Percentiles rank a stretch among this genome's conserved stretches.
Evolutionary conservation across 2,113 vertebrate genomes (phyloP).

Genomic region (Dipodomys merriami): DNA sequence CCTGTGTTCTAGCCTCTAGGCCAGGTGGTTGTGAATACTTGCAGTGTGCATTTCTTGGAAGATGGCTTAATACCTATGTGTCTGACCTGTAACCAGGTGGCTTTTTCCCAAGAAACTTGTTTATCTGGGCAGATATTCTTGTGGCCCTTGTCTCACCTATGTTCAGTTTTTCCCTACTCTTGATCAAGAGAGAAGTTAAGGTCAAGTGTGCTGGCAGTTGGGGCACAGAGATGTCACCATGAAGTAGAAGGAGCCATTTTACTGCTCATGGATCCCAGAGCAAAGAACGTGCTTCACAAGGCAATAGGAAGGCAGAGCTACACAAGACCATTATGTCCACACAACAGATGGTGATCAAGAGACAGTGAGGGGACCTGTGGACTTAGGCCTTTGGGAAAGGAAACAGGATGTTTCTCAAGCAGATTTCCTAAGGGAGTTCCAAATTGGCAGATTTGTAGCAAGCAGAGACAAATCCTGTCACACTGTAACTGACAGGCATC

Average conservation of each 20-base stretch:
- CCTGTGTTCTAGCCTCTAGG: not conserved
- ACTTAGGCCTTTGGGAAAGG: not conserved
- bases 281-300: not conserved
- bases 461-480: not conserved
- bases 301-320: not conserved
- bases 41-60: not conserved
- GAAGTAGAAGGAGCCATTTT: not conserved
- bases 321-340: not conserved
- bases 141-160: not conserved
- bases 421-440: not conserved
- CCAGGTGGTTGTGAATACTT: not conserved
- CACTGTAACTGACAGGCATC: not conserved
- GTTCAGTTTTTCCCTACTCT: not conserved
- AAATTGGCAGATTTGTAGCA: not conserved
- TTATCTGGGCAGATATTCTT: not conserved
- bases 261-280: not conserved
- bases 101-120: not conserved
- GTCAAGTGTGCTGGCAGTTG: not conserved
- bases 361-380: not conserved
- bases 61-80: not conserved
- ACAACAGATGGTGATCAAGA: not conserved
- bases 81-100: not conserved
- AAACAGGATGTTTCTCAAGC: not conserved
- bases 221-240: too few relatives aligned
- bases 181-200: too few relatives aligned